Evolutionary conservation across 2,888 invertebrate genomes (phyloP).

Genomic region (Ceriagrion tenellum): DNA sequence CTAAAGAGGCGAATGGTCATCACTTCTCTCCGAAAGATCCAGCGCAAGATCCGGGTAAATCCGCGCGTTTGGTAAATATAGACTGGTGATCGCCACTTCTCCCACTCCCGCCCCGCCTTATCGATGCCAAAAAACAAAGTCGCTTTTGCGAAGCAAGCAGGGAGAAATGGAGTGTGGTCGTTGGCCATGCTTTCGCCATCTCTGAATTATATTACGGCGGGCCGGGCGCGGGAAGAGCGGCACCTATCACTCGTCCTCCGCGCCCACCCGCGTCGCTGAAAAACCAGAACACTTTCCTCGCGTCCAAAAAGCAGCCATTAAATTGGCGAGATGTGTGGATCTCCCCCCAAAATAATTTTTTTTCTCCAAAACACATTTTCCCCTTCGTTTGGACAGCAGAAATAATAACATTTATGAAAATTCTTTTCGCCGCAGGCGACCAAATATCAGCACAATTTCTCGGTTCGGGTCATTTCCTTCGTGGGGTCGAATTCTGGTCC

Average conservation of each 20-base stretch:
- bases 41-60: neutral
- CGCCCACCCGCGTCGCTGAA: slow-evolving; percentile 9
- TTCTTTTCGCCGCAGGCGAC: neutral
- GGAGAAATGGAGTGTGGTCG: neutral
- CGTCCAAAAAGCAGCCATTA: neutral
- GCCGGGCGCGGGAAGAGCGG: neutral
- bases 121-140: neutral
- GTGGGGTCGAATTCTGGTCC: no score
- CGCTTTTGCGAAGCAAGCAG: neutral
- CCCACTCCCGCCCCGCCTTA: neutral
- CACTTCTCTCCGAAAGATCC: neutral
- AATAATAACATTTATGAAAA: neutral
- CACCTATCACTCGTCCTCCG: neutral
- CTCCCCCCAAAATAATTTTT: neutral
- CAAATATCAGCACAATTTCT: neutral
- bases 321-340: neutral
- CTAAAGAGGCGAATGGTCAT: neutral
- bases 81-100: neutral
- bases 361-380: neutral
- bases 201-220: neutral
- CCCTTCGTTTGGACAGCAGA: neutral
- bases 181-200: neutral
- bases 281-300: neutral
- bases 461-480: neutral
- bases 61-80: neutral